Base-by-base conservation (phyloP, 2,888 invertebrate genomes). In the Apodemia zela region DNA sequence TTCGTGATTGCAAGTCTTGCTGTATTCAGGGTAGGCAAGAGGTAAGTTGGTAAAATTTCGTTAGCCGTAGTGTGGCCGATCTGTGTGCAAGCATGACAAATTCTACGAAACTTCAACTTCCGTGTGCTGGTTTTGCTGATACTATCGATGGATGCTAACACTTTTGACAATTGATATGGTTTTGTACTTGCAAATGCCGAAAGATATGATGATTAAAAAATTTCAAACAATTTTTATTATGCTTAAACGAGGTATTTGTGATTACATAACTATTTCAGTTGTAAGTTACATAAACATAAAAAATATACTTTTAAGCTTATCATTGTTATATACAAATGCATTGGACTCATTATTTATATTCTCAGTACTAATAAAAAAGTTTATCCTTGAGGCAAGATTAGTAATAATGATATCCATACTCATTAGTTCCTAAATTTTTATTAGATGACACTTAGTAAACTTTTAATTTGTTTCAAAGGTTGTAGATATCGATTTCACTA, bases 1-100 rank as follows among this genome's bases (percentile, higher is more conserved):
- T 85, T 84, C 75, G 74, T 82, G 75, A 85, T 87, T 87, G 70
- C 88, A 85, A 87, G 86, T 84, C 80, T 76, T 81, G 76, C 89
- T 84, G 81, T 78, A 75, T 80, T 82, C 82, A 84, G 84, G 78
- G 76, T 87, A 85, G 85, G 83, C 81, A 84, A 83, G 82, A 82
- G 88, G 88, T 89, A 80, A 87, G 89, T 85, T 71, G 65, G 68
- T 62, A 63, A 68, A 60, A 63, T 65, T 70, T 67, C 59, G 54
- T 63, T 71, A 68, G 68, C 68, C 59, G 66, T 73, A 73, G 69
- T 64, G 66, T 66, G 67, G 67, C 69, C 42, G 68, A 64, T 72
- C 63, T 72, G 67, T 71, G 73, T 73, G 72, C 68, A 66, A 67
- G 74, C 75, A 75, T 75, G 74, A 63, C 65, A 66, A 63, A 70